phyloP scores from a whole-genome alignment of 2,113 vertebrate species.

The Mus spicilegus region DNA sequence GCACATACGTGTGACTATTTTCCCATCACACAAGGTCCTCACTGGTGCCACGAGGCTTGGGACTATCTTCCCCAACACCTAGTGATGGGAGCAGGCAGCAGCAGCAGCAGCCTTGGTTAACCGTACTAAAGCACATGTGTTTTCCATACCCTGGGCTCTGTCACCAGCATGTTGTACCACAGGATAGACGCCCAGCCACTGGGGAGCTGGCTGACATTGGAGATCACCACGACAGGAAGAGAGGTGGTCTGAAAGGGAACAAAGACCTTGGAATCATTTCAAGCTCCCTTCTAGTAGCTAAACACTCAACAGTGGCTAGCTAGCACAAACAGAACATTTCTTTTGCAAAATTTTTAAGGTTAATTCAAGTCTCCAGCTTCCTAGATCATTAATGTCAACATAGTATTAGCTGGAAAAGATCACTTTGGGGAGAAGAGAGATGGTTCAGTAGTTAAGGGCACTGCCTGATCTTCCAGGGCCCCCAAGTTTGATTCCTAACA shows the following conservation, averaged over 20 bases:
- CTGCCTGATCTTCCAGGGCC: background rate
- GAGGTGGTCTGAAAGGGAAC: slow-evolving; percentile 90
- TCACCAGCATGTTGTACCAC: slow-evolving; percentile 98
- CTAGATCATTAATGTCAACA: background rate
- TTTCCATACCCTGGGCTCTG: slow-evolving; percentile 92
- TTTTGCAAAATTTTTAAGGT: background rate
- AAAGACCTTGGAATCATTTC: background rate
- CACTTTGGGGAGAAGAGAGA: background rate
- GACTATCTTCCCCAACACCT: background rate
- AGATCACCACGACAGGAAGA: slow-evolving; percentile 97
- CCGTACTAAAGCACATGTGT: background rate
- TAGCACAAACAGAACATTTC: background rate
- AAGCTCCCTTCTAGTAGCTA: background rate
- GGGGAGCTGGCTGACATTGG: slow-evolving; percentile 97
- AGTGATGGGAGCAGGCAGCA: background rate
- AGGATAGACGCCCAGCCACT: slow-evolving; percentile 98
- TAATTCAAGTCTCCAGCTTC: background rate
- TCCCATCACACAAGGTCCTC: too few relatives aligned
- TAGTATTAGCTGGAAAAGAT: background rate
- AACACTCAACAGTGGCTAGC: background rate
- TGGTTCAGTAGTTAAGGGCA: background rate
- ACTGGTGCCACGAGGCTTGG: background rate
- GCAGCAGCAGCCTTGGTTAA: background rate
- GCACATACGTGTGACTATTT: background rate
- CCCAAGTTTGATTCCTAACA: background rate